phyloP scores from a whole-genome alignment of 2,113 vertebrate species.

The Phoenicopterus ruber region DNA sequence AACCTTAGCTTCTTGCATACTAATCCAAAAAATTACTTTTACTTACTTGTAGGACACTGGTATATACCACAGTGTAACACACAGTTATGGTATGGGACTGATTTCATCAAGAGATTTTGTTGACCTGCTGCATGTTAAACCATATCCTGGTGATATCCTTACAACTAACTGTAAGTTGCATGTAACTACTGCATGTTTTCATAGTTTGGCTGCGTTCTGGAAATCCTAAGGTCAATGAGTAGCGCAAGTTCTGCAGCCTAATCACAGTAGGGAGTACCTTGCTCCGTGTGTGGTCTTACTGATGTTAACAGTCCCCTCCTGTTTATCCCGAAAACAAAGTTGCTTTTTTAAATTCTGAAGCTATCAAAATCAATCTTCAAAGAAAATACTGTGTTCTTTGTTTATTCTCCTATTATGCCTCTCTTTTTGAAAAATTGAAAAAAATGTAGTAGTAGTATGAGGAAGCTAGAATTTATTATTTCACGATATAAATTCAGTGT shows the following conservation, averaged over 20 bases:
- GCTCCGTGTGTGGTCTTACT: not conserved
- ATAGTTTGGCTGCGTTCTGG: not conserved
- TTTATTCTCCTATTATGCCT: not conserved
- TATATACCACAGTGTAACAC: constrained; percentile 65
- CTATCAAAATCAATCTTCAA: not conserved
- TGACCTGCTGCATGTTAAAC: constrained; percentile 58
- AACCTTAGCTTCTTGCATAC: not conserved
- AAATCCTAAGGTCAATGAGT: not conserved
- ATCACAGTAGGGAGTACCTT: no score
- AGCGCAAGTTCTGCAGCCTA: not conserved
- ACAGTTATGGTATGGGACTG: constrained; percentile 71
- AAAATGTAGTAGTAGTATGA: not conserved
- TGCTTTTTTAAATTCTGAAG: not conserved
- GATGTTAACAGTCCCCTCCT: not conserved
- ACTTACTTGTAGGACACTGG: constrained; percentile 60
- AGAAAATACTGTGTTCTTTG: not conserved
- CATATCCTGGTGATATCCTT: constrained; percentile 43
- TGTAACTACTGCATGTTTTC: not conserved
- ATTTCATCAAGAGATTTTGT: constrained; percentile 71
- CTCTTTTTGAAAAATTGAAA: not conserved
- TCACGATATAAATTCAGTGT: not conserved
- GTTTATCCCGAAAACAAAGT: not conserved
- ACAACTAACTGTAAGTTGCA: constrained; percentile 69
- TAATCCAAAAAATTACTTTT: not conserved
- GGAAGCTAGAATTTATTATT: not conserved